Base-by-base conservation (phyloP, 2,113 vertebrate species). In the Pomatorhinus ruficollis region DNA sequence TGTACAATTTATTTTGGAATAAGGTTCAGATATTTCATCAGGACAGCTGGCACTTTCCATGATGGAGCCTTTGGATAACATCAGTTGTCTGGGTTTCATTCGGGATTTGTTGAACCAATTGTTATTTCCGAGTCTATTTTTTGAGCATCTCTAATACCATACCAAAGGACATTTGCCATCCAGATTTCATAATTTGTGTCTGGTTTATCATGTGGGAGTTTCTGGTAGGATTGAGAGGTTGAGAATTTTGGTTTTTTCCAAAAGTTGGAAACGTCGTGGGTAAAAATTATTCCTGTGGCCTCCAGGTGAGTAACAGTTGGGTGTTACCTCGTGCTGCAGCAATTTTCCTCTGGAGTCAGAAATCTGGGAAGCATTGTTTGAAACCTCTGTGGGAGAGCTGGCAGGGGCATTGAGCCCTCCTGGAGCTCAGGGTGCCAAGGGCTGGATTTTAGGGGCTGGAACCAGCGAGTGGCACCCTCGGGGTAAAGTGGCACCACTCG, bases 181-280 rank as follows among this genome's bases (percentile, higher is more conserved):
- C 54, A 9, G 33, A 25, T 76, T 52, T 40, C 10, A 1, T 20
- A 49, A 33, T 8, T 72, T 0, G 0, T 33, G 8, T 52, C 57
- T 79, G 4, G 18, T 71, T 56, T 22, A 24, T 75, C 3, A 1
- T 4, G 0, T 10, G 40, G 39, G 27, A 47, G 16, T 5, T 15
- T 7, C 42, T 33, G 31, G 16, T 61, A 65, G 72, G 19, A 30
- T 33, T 30, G 23, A 33, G 56, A 42, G 13, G 4, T 0, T 59
- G 63, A 27, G 9, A 21, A 53, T 9, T 3, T 52, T 20, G 5
- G 23, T 47, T 76, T 75, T 74, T 57, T 28, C n/a, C 23, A 27
- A 37, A 80, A 53, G 12, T 10, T 90, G 39, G 50, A 28, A 25
- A 24, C 15, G 9, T 10, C 21, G 19, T 45, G 53, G 49, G 30